Evolutionary conservation across 2,888 invertebrate genomes (phyloP).

Genomic region (Lasioglossum malachurum): DNA sequence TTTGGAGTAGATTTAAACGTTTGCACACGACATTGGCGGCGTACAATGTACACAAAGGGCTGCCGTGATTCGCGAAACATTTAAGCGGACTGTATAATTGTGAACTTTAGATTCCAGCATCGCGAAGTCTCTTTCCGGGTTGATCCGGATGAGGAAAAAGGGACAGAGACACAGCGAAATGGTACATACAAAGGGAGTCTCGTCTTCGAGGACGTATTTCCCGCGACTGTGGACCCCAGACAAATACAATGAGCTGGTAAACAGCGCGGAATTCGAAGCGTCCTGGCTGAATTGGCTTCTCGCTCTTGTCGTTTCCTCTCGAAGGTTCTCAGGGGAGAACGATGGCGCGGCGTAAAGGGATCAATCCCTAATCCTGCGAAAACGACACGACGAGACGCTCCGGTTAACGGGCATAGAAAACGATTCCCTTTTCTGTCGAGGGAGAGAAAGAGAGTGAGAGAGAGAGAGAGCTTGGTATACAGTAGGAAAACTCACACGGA

Average conservation of each 20-base stretch:
- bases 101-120: not conserved
- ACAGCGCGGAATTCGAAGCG: constrained; percentile 53
- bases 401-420: constrained; percentile 32
- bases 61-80: not conserved
- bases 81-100: not conserved
- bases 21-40: not conserved
- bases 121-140: not conserved
- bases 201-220: constrained; percentile 9
- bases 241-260: constrained; percentile 66
- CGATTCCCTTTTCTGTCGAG: constrained; percentile 17
- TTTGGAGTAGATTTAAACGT: no score
- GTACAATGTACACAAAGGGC: not conserved
- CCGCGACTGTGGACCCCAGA: constrained; percentile 60
- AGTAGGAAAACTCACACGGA: not conserved
- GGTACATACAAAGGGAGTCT: not conserved
- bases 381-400: constrained; percentile 21
- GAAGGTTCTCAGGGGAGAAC: not conserved
- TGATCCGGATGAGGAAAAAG: not conserved
- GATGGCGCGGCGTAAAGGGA: constrained; percentile 19
- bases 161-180: not conserved
- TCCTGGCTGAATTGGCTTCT: constrained; percentile 28
- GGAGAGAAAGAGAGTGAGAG: not conserved
- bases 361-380: constrained; percentile 27
- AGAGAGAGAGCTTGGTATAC: not conserved
- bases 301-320: not conserved